phyloP scores from a whole-genome alignment of 2,113 vertebrate genomes.

The Microcebus jonahi region DNA sequence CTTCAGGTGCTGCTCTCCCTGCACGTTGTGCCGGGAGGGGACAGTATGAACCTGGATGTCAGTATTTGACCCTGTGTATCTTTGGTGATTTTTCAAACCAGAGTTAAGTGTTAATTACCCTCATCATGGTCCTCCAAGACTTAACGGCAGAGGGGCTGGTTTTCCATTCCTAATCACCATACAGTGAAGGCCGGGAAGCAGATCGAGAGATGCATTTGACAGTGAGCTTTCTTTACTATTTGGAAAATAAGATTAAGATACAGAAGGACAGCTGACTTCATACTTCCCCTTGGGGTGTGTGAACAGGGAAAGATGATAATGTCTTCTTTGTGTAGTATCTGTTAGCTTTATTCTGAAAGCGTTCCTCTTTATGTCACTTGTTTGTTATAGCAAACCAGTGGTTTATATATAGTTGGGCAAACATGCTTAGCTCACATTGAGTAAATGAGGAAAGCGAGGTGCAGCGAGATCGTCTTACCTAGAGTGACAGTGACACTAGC shows the following conservation, averaged over 20 bases:
- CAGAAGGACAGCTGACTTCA: background rate
- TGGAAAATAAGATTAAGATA: background rate
- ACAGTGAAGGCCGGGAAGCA: background rate
- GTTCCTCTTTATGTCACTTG: background rate
- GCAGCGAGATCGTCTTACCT: background rate
- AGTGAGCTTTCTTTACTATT: background rate
- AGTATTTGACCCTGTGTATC: background rate
- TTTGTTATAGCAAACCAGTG: no score
- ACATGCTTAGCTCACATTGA: background rate
- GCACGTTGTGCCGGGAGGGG: background rate
- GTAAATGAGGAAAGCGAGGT: background rate
- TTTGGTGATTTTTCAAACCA: background rate
- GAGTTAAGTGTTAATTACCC: background rate
- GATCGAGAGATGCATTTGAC: background rate
- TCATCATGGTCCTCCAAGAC: background rate
- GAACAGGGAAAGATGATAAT: background rate
- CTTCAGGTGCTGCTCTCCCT: background rate
- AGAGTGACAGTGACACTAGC: background rate
- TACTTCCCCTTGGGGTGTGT: accelerated
- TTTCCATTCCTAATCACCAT: background rate
- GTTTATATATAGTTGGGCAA: background rate
- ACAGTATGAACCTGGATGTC: background rate
- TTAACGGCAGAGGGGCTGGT: background rate
- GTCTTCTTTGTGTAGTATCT: background rate
- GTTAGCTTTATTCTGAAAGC: background rate